Percentiles rank a stretch among this genome's conserved stretches.
phyloP scores from a whole-genome alignment of 2,113 vertebrate genomes.

The Platichthys flesus region DNA sequence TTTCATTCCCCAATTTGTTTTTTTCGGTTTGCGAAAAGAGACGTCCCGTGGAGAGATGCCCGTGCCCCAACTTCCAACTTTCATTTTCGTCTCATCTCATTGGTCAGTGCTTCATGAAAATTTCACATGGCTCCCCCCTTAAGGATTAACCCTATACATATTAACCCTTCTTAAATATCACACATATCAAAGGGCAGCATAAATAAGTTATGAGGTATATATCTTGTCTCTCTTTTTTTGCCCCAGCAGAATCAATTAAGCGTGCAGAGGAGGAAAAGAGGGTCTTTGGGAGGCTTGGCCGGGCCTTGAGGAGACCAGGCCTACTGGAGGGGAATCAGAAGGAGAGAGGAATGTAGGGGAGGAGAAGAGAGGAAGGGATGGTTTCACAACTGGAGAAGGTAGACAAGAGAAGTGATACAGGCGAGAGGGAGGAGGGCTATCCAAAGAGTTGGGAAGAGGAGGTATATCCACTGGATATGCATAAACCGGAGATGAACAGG shows the following conservation, averaged over 20 bases:
- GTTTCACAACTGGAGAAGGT: constrained; percentile 13
- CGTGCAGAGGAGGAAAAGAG: constrained; percentile 56
- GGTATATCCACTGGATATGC: constrained; percentile 77
- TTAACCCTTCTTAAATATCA: constrained; percentile 86
- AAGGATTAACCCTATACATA: constrained; percentile 83
- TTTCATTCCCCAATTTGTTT: constrained; percentile 22
- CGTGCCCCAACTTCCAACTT: constrained; percentile 56
- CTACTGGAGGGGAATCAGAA: constrained; percentile 43
- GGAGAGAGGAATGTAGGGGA: constrained; percentile 25
- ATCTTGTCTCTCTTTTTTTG: constrained; percentile 52
- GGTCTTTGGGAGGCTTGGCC: constrained; percentile 63
- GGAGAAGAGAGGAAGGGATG: constrained; percentile 19
- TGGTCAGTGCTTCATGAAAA: constrained; percentile 82
- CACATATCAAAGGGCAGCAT: constrained; percentile 83
- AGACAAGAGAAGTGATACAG: constrained; percentile 19
- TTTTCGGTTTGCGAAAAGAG: constrained; percentile 37
- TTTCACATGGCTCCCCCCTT: constrained; percentile 72
- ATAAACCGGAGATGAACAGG: constrained; percentile 70
- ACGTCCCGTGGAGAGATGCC: constrained; percentile 32
- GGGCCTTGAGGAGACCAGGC: constrained; percentile 70
- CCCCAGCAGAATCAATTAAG: constrained; percentile 85
- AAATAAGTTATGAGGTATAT: constrained; percentile 85
- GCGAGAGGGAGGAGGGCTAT: constrained; percentile 40
- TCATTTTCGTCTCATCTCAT: constrained; percentile 59
- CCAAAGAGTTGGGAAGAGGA: constrained; percentile 48